Evolutionary conservation across 2,113 vertebrate species (phyloP).

Genomic region (Hipposideros armiger): DNA sequence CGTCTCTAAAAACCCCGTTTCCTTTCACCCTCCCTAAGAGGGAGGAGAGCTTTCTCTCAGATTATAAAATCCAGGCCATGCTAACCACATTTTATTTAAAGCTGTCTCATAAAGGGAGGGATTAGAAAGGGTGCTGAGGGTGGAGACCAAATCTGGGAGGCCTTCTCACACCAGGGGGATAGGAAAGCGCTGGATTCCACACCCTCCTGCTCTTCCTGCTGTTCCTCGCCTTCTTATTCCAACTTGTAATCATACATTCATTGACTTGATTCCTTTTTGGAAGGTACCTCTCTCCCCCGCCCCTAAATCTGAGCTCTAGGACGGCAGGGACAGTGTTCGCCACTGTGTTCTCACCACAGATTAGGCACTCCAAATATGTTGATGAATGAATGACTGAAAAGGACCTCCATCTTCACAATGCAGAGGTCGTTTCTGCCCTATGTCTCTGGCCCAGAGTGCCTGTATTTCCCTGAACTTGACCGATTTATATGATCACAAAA

Average conservation of each 20-base stretch:
- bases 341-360: background rate
- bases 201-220: background rate
- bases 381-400: background rate
- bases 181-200: background rate
- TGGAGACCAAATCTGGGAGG: background rate
- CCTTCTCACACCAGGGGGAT: no score
- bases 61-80: background rate
- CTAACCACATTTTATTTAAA: background rate
- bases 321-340: background rate
- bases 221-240: background rate
- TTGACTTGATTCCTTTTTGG: background rate
- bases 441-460: background rate
- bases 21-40: background rate
- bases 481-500: background rate
- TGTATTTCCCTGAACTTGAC: background rate
- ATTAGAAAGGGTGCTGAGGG: background rate
- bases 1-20: background rate
- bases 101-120: background rate
- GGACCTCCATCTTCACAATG: background rate
- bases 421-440: background rate
- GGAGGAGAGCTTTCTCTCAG: background rate
- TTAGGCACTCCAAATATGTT: background rate
- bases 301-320: background rate
- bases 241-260: background rate
- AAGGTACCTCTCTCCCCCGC: background rate